Evolutionary conservation across 2,888 invertebrate species (phyloP).

Genomic region (Dryomyza anilis): DNA sequence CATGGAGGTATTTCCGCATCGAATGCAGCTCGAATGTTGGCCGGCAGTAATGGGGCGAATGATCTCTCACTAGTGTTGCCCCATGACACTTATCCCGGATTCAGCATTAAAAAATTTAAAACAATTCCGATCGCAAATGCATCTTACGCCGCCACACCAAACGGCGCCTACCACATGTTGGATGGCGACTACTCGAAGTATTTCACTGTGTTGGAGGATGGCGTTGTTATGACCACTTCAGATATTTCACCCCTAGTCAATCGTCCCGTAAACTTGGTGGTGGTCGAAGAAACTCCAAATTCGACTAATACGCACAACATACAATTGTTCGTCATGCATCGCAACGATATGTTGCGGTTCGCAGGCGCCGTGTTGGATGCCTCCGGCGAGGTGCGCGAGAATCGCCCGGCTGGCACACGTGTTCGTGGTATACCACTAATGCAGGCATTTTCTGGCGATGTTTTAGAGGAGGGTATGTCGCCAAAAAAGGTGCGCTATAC

Average conservation of each 20-base stretch:
- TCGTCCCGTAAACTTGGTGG: slow-evolving; percentile 78
- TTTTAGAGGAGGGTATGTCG: slow-evolving; percentile 36
- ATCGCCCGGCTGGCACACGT: slow-evolving; percentile 73
- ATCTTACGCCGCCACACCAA: slow-evolving; percentile 24
- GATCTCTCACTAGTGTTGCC: slow-evolving; percentile 70
- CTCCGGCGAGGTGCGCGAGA: slow-evolving; percentile 78
- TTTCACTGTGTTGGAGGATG: slow-evolving; percentile 86
- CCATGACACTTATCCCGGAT: slow-evolving; percentile 88
- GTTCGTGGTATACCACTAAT: slow-evolving; percentile 76
- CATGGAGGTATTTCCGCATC: slow-evolving; percentile 44
- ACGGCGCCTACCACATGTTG: slow-evolving; percentile 68
- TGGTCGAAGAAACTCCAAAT: slow-evolving; percentile 81
- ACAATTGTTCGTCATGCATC: slow-evolving; percentile 82
- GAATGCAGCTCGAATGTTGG: slow-evolving; percentile 53
- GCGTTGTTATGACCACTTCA: slow-evolving; percentile 88
- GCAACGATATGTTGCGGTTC: slow-evolving; percentile 81
- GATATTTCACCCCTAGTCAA: slow-evolving; percentile 82
- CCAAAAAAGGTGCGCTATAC: slow-evolving; percentile 73
- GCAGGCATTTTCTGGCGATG: slow-evolving; percentile 70
- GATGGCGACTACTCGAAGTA: slow-evolving; percentile 83
- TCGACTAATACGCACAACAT: slow-evolving; percentile 79
- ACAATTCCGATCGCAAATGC: slow-evolving; percentile 48
- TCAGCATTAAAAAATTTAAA: slow-evolving; percentile 81
- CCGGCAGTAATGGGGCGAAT: slow-evolving; percentile 39
- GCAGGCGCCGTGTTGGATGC: slow-evolving; percentile 67